Evolutionary conservation across 2,797 vertebrate genomes (phyloP), one percentile per base, ranked within the genome.

Genomic region (Xiphophorus birchmanni): DNA sequence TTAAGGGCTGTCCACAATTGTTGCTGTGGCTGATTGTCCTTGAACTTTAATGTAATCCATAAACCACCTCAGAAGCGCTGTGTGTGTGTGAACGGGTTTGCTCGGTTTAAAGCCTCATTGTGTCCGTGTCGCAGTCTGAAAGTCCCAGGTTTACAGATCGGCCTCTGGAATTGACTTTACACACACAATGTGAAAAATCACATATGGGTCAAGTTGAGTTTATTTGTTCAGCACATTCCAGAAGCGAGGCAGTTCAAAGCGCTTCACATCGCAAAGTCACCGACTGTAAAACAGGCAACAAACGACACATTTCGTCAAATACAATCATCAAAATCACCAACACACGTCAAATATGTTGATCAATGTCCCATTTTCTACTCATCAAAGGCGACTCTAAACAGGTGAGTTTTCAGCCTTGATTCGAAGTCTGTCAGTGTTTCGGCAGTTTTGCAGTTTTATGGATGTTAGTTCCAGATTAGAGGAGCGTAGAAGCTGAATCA

Each of bases 51-150:
- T 81, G 75, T 76, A 58, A 29, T 58, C n/a, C 12, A 5, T 75
- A 87, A 88, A 78, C 23, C 76, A 47, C 50, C 1, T 12, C 77
- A 85, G 82, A 90, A 79, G 58, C 60, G 78, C 81, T 47, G 76
- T 21, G 48, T 50, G 48, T 47, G 45, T 12, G 44, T 3, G 44
- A 76, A 82, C 79, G 77, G 78, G 18, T 50, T 81, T 77, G 81
- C 86, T 87, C 76, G 71, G 86, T 84, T 60, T 73, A 52, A 80
- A 82, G 83, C 76, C 84, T 87, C 87, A 88, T 87, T 87, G 84
- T 84, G 80, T 77, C 81, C 87, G 83, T 84, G 80, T 77, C 78
- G 78, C 79, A 82, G 75, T 26, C 78, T 87, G 73, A 52, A 74
- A 88, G 44, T 45, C 78, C 71, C 32, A 18, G 71, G 79, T 80